Evolutionary conservation across 2,113 vertebrate species (phyloP).

Genomic region (Eidolon helvum): DNA sequence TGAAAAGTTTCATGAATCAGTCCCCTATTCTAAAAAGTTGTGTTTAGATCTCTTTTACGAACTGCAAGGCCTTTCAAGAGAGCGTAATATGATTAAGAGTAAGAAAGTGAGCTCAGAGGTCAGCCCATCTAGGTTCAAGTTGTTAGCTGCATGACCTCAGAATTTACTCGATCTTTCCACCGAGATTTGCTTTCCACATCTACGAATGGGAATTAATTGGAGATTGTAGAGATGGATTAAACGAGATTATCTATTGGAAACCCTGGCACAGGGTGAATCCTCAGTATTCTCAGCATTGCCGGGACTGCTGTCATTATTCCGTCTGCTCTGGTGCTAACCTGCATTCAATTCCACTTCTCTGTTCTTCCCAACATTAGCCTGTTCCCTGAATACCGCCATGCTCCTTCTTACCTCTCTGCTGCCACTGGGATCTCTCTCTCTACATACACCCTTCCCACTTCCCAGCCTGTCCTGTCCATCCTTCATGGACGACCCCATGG

Average conservation of each 20-base stretch:
- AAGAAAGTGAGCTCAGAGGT: not conserved
- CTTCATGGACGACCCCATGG: not conserved
- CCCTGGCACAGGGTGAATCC: not conserved
- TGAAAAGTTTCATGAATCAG: not conserved
- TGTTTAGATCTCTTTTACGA: not conserved
- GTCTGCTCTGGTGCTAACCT: rapidly evolving
- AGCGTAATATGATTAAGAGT: not conserved
- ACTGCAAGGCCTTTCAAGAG: not conserved
- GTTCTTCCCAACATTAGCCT: not conserved
- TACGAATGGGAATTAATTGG: not conserved
- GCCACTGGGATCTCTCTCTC: not conserved
- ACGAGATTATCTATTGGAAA: not conserved
- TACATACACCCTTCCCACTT: not conserved
- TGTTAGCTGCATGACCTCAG: not conserved
- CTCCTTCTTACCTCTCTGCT: not conserved
- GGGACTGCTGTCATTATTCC: not conserved
- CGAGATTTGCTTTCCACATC: not conserved
- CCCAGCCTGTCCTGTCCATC: not conserved
- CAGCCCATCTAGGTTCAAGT: not conserved
- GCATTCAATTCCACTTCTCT: not conserved
- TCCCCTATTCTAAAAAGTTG: not conserved
- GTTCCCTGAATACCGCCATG: not conserved
- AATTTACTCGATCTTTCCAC: not conserved
- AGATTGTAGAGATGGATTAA: not conserved
- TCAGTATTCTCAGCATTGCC: too few species aligned